Percentiles rank a stretch among this genome's conserved stretches.
These are phyloP conservation scores for Plectrocnemia conspersa DNA, from an alignment of 1,140 invertebrate genomes.

Conservation along the genomic window DNA sequence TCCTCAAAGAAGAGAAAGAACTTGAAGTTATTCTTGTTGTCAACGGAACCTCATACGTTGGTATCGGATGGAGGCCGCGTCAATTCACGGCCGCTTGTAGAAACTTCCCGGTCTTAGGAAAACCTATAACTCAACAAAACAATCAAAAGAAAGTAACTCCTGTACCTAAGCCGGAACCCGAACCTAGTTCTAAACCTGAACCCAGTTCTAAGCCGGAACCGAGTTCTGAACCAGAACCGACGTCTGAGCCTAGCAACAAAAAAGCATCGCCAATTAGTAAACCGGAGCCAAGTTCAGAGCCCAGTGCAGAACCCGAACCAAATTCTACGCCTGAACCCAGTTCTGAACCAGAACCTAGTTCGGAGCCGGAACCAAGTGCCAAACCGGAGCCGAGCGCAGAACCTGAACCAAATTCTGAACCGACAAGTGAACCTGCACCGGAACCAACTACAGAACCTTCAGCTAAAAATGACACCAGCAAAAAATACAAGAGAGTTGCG, in stretches of 20 bases:
- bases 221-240: constrained; percentile 44
- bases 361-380: constrained; percentile 45
- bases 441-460: constrained; percentile 47
- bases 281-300: constrained; percentile 37
- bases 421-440: constrained; percentile 44
- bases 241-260: constrained; percentile 47
- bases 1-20: constrained; percentile 73
- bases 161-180: constrained; percentile 42
- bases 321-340: constrained; percentile 41
- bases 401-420: constrained; percentile 39
- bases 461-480: constrained; percentile 42
- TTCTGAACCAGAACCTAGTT: constrained; percentile 41
- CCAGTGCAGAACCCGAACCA: constrained; percentile 37
- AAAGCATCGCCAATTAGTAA: constrained; percentile 46
- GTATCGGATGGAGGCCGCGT: constrained; percentile 75
- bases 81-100: constrained; percentile 67
- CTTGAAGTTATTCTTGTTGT: constrained; percentile 79
- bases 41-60: constrained; percentile 82
- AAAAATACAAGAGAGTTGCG: constrained; percentile 31
- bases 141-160: constrained; percentile 46
- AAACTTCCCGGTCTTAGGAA: constrained; percentile 66
- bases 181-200: constrained; percentile 44
- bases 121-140: constrained; percentile 41
- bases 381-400: constrained; percentile 48
- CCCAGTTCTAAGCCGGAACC: constrained; percentile 43